phyloP scores from a whole-genome alignment of 2,888 invertebrate genomes.

The Phyllotreta striolata region DNA sequence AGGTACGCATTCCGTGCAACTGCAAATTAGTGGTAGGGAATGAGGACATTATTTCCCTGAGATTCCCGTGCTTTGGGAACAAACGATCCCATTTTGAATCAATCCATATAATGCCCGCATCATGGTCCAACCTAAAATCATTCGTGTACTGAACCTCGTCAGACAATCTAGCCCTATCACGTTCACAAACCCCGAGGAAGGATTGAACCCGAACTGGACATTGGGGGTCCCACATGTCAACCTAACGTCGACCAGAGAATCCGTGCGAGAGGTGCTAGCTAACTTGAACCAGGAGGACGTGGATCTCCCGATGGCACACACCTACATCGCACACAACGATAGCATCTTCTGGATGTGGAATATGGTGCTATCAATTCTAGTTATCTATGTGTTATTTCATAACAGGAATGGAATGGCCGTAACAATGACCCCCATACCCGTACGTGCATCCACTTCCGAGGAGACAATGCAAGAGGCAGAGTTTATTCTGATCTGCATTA shows the following conservation, averaged over 20 bases:
- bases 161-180: conserved; percentile 6
- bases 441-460: not conserved
- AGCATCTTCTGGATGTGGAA: conserved; percentile 2
- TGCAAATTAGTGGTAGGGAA: conserved; percentile 17
- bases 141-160: conserved; percentile 33
- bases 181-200: conserved; percentile 20
- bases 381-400: not conserved
- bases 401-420: not conserved
- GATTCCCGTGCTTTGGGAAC: conserved; percentile 16
- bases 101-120: conserved; percentile 29
- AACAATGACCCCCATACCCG: not conserved
- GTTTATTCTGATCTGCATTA: conserved; percentile 1
- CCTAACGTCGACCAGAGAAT: too few relatives aligned
- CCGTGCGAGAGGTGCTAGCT: not conserved
- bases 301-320: not conserved
- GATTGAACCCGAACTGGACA: conserved; percentile 32
- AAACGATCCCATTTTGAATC: not conserved
- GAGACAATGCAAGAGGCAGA: not conserved
- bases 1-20: conserved; percentile 16
- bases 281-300: not conserved
- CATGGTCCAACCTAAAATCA: conserved; percentile 29
- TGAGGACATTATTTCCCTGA: conserved; percentile 27
- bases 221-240: conserved; percentile 21
- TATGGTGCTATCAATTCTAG: not conserved
- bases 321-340: not conserved